Percentiles rank a stretch among this genome's conserved stretches.
Evolutionary conservation across 2,797 vertebrate species (phyloP).

Genomic region (Chelidonichthys spinosus): DNA sequence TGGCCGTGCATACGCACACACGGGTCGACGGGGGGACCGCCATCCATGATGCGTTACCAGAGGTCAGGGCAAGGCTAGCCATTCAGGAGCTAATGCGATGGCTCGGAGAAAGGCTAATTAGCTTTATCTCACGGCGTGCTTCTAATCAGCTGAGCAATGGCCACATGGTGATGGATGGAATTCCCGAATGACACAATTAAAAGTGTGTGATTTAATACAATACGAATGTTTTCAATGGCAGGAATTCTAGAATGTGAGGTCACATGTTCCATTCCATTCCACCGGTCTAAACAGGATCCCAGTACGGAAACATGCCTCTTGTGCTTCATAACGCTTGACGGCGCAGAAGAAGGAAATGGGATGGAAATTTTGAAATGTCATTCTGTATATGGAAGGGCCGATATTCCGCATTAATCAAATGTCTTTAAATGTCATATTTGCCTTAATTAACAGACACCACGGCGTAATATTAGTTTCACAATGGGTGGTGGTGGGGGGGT

Average conservation of each 20-base stretch:
- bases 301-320: slow-evolving; percentile 35
- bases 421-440: slow-evolving; percentile 77
- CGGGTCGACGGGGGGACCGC: slow-evolving; percentile 32
- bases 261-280: slow-evolving; percentile 26
- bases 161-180: slow-evolving; percentile 34
- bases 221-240: slow-evolving; percentile 24
- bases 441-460: slow-evolving; percentile 74
- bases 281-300: slow-evolving; percentile 39
- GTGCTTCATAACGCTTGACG: slow-evolving; percentile 50
- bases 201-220: slow-evolving; percentile 36
- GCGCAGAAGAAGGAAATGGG: slow-evolving; percentile 69
- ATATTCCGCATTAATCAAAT: slow-evolving; percentile 73
- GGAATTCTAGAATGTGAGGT: slow-evolving; percentile 29
- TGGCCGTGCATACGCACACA: background rate
- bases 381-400: slow-evolving; percentile 69
- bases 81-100: slow-evolving; percentile 38
- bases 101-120: slow-evolving; percentile 60
- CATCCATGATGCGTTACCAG: slow-evolving; percentile 57
- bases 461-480: slow-evolving; percentile 55
- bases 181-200: slow-evolving; percentile 40
- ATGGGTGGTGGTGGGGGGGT: slow-evolving; percentile 30
- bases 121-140: slow-evolving; percentile 21
- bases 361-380: slow-evolving; percentile 78
- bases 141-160: slow-evolving; percentile 47
- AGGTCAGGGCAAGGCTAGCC: slow-evolving; percentile 52